Base-by-base conservation (phyloP, 2,797 vertebrate species). In the Huso huso region DNA sequence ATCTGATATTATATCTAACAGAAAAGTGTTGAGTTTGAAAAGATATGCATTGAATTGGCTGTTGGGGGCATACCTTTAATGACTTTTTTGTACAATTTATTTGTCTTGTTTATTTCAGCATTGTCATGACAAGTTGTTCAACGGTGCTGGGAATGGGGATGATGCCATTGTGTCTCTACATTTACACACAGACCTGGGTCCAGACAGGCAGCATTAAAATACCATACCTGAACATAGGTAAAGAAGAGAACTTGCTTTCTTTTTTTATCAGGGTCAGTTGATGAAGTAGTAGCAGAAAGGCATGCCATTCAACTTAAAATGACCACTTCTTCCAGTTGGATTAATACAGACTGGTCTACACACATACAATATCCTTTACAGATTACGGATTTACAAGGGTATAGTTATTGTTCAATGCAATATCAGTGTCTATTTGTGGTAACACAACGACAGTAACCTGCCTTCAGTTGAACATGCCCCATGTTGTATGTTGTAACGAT, bases 211-310 rank as follows among this genome's bases (percentile, higher is more conserved):
- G 8, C 10, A 68, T 87, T 64, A 71, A 55, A 65, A 66, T 87
- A 15, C 87, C 85, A 0, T 89, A 81, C 66, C 67, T 71, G 57
- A 82, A 72, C 15, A 83, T 86, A 68, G 87, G 87, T 87, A 74
- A 66, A 65, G 50, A 15, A 62, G n/a, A 65, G 51, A 7, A 23
- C 49, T 51, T 23, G 15, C 8, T 8, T 6, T 51, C 13, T 9
- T 18, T 51, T 10, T 23, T 8, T 12, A 64, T n/a, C n/a, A n/a
- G n/a, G n/a, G n/a, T n/a, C n/a, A n/a, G n/a, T n/a, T n/a, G 2
- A 37, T 37, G 23, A 37, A 37, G 23, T 37, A 37, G 23, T 37
- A 37, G 23, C 23, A 37, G 23, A 37, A 37, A 37, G 23, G 23
- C 23, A 37, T 37, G 23, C 23, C 23, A 37, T 37, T 37, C 2